Evolutionary conservation across 2,797 vertebrate genomes (phyloP).

Genomic region (Brotogeris chrysoptera): DNA sequence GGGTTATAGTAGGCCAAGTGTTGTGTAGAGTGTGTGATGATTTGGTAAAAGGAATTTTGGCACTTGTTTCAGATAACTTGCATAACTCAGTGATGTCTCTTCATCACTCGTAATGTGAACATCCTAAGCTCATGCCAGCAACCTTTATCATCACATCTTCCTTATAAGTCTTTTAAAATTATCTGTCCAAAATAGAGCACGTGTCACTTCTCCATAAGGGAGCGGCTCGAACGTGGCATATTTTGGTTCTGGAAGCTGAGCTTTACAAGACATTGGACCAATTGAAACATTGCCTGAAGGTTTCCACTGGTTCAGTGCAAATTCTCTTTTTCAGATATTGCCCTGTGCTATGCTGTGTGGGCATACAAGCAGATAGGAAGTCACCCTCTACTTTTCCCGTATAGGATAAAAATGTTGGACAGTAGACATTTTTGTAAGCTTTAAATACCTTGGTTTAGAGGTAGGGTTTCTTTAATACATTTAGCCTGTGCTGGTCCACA

Average conservation of each 20-base stretch:
- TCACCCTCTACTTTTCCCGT: not conserved
- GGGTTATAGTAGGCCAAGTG: not conserved
- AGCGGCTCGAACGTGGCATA: rapidly evolving
- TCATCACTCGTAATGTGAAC: not conserved
- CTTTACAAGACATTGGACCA: not conserved
- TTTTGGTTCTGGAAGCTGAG: not conserved
- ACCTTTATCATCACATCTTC: not conserved
- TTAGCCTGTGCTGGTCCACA: not conserved
- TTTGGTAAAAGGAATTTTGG: constrained; percentile 40
- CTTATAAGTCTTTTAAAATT: not conserved
- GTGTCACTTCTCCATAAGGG: not conserved
- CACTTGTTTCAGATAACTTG: constrained; percentile 24
- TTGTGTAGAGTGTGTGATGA: not conserved
- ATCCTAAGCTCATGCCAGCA: not conserved
- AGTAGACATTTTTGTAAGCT: not conserved
- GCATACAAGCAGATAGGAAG: not conserved
- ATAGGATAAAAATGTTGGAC: not conserved
- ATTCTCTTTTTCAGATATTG: not conserved
- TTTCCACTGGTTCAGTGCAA: not conserved
- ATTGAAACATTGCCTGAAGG: not conserved
- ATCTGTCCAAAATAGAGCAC: not conserved
- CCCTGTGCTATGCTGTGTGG: rapidly evolving
- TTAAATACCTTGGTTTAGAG: not conserved
- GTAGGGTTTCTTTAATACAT: not conserved
- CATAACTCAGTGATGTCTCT: not conserved